Base-by-base conservation (phyloP, 2,888 invertebrate genomes). In the Heteromyza rotundicornis region DNA sequence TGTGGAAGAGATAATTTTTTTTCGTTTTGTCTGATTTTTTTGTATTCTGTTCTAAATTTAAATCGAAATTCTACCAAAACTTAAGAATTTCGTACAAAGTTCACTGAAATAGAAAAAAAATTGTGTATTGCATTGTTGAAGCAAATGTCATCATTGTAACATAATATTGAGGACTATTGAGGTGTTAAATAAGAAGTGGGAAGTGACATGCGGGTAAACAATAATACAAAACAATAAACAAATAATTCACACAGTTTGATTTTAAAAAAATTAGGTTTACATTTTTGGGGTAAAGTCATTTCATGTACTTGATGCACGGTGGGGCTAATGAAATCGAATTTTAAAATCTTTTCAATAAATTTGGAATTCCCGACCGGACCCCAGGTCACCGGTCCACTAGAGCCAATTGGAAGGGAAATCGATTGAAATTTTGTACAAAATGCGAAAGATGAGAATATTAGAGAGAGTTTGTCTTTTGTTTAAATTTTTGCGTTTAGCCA, bases 381-480 rank as follows among this genome's bases (percentile, higher is more conserved):
- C n/a, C n/a, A 16, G 40, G 17, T 16, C 17, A 16, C 17, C 40
- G 17, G 7, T 40, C n/a, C 17, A 53, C 22, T 27, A 32, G 16
- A 52, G 23, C 24, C 23, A 24, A 52, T 52, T 27, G 5, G 27
- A 7, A 27, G 10, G 27, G 5, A 27, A 10, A n/a, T n/a, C 27
- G 36, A 19, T 51, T 17, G 67, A 68, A 68, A 67, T 68, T 68
- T 66, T 66, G 66, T 67, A 68, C 66, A 68, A 67, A 68, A 63
- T 66, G 62, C 64, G 61, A 68, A 62, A 57, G 54, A 64, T 64
- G 66, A 66, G 47, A 62, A 62, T 32, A n/a, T n/a, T n/a, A n/a
- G n/a, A n/a, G 27, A 27, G 27, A 27, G 5, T 44, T 44, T 44
- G 14, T 14, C 7, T 22, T 54, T 54, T n/a, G n/a, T n/a, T n/a